Percentiles rank a stretch among this genome's conserved stretches.
Conservation (phyloP, 53 echinoderm and acorn worm species). For the Zoroaster sp. region DNA sequence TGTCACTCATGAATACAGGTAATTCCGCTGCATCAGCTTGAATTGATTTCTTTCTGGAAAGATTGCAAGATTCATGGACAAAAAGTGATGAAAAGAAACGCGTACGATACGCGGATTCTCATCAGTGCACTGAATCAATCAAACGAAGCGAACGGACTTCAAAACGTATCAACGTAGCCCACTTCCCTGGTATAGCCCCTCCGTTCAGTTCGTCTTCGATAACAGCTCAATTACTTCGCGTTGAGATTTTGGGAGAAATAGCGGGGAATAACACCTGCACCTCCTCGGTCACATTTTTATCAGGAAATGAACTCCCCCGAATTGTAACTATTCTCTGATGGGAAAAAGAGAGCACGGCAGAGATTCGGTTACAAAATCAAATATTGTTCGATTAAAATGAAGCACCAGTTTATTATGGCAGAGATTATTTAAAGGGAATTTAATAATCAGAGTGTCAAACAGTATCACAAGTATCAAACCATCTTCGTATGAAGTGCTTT, state of each 20-base stretch:
- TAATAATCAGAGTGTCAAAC: too few relatives aligned
- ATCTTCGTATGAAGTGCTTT: too few relatives aligned
- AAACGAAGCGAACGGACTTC: not conserved
- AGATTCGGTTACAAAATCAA: too few relatives aligned
- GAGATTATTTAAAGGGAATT: too few relatives aligned
- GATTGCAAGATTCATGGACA: not conserved
- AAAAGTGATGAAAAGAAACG: not conserved
- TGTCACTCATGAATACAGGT: not conserved
- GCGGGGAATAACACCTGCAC: slow-evolving; percentile 26
- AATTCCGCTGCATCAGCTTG: not conserved
- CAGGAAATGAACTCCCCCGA: too few relatives aligned
- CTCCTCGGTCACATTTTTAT: too few relatives aligned
- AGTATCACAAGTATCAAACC: too few relatives aligned
- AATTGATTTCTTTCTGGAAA: not conserved
- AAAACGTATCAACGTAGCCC: not conserved
- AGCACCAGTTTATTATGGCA: too few relatives aligned
- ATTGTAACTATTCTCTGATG: too few relatives aligned
- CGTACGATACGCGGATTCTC: not conserved
- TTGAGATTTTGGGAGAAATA: slow-evolving; percentile 4
- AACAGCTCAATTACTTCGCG: slow-evolving; percentile 18
- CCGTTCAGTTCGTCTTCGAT: not conserved
- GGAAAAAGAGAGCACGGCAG: too few relatives aligned
- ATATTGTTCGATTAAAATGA: too few relatives aligned
- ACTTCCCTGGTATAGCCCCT: not conserved
- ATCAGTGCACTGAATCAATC: not conserved